Percentiles rank a stretch among this genome's conserved stretches.
These are phyloP conservation scores for Xanthorhoe designata DNA, from an alignment of 2,888 invertebrate genomes.

Conservation along the genomic window DNA sequence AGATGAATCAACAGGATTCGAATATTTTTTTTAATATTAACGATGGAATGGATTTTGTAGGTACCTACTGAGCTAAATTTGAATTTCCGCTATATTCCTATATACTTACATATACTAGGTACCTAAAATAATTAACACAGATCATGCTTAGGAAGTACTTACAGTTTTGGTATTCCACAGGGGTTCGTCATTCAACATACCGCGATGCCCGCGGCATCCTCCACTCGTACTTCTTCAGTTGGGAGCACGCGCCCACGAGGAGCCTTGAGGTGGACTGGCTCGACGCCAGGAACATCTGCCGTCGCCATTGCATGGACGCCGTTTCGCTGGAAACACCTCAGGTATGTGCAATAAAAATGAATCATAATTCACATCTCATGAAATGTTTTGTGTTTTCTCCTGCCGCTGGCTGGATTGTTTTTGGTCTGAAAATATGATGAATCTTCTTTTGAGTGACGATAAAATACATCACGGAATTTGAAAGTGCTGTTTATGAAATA, in stretches of 20 bases:
- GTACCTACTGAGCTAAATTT: no score
- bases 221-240: slow-evolving; percentile 97
- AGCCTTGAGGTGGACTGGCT: slow-evolving; percentile 95
- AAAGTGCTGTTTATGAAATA: neutral
- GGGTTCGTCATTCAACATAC: slow-evolving; percentile 95
- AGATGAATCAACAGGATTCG: no score
- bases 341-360: slow-evolving; percentile 56
- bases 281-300: slow-evolving; percentile 95
- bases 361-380: neutral
- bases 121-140: no score
- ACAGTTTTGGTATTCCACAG: slow-evolving; percentile 68
- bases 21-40: no score
- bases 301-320: slow-evolving; percentile 97
- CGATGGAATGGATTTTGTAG: no score
- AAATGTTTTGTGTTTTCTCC: neutral
- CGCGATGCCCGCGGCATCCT: slow-evolving; percentile 94
- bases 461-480: neutral
- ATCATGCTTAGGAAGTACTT: neutral
- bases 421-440: neutral
- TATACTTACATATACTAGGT: no score
- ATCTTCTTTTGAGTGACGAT: neutral
- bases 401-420: neutral
- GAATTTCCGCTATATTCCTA: no score
- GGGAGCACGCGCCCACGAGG: slow-evolving; percentile 94
- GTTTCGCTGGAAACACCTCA: slow-evolving; percentile 96